Evolutionary conservation across 2,113 vertebrate genomes (phyloP).

Genomic region (Platysternon megacephalum): DNA sequence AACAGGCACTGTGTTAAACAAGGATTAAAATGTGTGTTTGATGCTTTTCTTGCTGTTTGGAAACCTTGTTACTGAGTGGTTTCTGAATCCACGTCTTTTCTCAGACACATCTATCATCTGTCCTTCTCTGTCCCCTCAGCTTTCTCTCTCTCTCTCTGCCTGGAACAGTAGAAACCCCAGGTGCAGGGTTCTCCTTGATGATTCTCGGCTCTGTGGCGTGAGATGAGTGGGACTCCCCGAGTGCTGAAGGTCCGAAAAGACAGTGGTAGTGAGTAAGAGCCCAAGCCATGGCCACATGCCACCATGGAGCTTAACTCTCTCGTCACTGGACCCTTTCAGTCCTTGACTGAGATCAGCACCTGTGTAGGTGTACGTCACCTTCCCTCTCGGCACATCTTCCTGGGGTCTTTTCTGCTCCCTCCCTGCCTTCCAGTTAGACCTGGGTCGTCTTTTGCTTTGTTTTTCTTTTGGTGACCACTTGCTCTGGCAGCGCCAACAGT

Average conservation of each 20-base stretch:
- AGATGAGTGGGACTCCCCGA: neutral
- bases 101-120: too few relatives aligned
- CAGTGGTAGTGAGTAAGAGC: neutral
- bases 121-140: too few relatives aligned
- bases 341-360: neutral
- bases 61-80: slow-evolving; percentile 15
- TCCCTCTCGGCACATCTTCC: neutral
- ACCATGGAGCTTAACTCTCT: neutral
- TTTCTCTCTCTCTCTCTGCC: neutral
- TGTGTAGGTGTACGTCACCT: neutral
- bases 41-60: slow-evolving; percentile 29
- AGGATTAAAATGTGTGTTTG: slow-evolving; percentile 12
- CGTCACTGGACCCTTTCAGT: neutral
- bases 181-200: neutral
- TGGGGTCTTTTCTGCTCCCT: neutral
- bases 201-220: neutral
- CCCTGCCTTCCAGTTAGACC: neutral
- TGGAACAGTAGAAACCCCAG: neutral
- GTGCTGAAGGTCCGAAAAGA: neutral
- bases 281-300: neutral
- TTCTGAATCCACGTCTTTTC: slow-evolving; percentile 11
- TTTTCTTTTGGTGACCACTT: too few relatives aligned
- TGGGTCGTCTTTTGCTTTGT: too few relatives aligned
- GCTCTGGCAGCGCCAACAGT: too few relatives aligned
- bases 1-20: slow-evolving; percentile 36